These are phyloP conservation scores for Luscinia megarhynchos DNA, from an alignment of 2,797 vertebrate genomes.

Conservation along the genomic window DNA sequence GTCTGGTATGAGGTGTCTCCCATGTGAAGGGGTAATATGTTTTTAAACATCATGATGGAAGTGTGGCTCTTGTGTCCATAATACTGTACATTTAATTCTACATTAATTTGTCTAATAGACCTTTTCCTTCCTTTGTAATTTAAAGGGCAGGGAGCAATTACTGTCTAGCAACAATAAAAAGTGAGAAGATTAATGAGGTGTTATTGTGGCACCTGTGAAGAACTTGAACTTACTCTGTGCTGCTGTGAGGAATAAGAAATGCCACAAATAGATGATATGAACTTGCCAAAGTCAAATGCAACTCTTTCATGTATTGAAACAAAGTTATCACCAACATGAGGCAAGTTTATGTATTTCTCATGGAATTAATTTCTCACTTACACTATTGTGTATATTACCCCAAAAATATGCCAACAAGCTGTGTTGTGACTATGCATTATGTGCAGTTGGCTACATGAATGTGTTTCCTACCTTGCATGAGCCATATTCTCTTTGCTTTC, in stretches of 20 bases:
- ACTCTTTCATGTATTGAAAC: not conserved
- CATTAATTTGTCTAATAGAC: not conserved
- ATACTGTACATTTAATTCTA: not conserved
- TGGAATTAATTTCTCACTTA: not conserved
- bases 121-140: slow-evolving; percentile 7
- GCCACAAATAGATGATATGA: not conserved
- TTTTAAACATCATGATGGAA: not conserved
- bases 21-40: not conserved
- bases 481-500: not conserved
- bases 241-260: not conserved
- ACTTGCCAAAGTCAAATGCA: not conserved
- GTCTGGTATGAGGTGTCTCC: not conserved
- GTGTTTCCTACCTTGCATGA: not conserved
- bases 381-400: not conserved
- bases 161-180: slow-evolving; percentile 20
- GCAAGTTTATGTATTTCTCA: not conserved
- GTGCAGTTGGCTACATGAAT: not conserved
- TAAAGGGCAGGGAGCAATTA: slow-evolving; percentile 13
- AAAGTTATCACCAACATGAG: not conserved
- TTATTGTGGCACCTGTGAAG: not conserved
- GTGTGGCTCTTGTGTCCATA: not conserved
- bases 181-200: slow-evolving; percentile 16
- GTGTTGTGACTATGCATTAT: not conserved
- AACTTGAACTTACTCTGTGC: not conserved
- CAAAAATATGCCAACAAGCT: not conserved